Base-by-base conservation (phyloP, 1,140 invertebrate genomes). In the Amyelois transitella region DNA sequence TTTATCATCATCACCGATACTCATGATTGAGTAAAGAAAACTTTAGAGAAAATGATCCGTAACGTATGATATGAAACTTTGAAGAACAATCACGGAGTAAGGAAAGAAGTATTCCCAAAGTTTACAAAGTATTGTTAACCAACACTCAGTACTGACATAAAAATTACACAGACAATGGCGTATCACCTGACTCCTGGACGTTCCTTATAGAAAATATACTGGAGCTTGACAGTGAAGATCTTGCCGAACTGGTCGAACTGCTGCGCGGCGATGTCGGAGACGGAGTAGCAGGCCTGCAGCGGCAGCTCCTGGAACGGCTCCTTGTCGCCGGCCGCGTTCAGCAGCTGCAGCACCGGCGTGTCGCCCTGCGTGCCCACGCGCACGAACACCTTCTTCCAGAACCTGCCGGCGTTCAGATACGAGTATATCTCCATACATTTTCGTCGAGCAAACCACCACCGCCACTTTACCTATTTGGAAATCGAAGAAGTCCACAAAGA, bases 161-260 rank as follows among this genome's bases (percentile, higher is more conserved):
- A n/a, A n/a, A n/a, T n/a, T n/a, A n/a, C n/a, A n/a, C n/a, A n/a
- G n/a, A n/a, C n/a, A n/a, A n/a, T n/a, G n/a, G n/a, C n/a, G n/a
- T n/a, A n/a, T 54, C 48, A 89, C 83, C 88, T 90, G 10, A 99
- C 96, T 2, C 98, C 98, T 0, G 99, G 97, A 20, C 97, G 90
- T 82, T 99, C 98, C 81, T 99, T 99, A 86, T 99, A 99, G 85
- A 99, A 98, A 22, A 99, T 95, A 77, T 99, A 99, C 77, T 99
- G 98, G 43, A 99, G 89, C 88, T 99, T 99, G 12, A 99, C 92
- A 0, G 98, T 99, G 87, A 99, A 99, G 68, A 99, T 99, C 89
- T 99, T 99, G 3, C 98, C 98, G 83, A 95, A 99, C 75, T 98
- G 95, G 89, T 99, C 98, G 82, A 96, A 99, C 84, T 99, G 98